Percentiles rank a stretch among this genome's conserved stretches.
These are phyloP conservation scores for Cetonia aurata DNA, from an alignment of 2,888 invertebrate species.

Conservation along the genomic window DNA sequence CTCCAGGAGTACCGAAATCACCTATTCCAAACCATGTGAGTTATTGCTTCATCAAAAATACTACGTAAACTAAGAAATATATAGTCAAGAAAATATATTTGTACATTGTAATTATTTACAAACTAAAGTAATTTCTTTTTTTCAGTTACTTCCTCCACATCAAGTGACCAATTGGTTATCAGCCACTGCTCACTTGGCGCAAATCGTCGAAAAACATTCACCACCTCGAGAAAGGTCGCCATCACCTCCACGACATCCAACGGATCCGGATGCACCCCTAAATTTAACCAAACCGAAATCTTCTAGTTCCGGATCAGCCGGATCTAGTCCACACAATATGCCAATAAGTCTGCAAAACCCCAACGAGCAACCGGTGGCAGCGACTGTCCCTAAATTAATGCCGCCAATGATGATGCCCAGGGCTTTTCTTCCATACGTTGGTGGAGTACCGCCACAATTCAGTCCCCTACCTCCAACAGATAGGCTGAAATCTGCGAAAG, in stretches of 20 bases:
- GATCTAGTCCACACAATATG: slow-evolving; percentile 68
- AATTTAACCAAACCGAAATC: slow-evolving; percentile 86
- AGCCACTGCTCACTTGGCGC: slow-evolving; percentile 75
- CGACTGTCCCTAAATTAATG: slow-evolving; percentile 71
- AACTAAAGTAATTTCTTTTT: slow-evolving; percentile 20
- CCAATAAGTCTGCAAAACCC: slow-evolving; percentile 63
- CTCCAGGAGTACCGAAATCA: slow-evolving; percentile 59
- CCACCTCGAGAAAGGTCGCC: slow-evolving; percentile 61
- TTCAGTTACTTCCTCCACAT: slow-evolving; percentile 71
- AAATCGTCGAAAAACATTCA: slow-evolving; percentile 63
- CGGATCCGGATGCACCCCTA: slow-evolving; percentile 85
- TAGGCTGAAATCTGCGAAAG: slow-evolving; percentile 61
- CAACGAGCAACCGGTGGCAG: slow-evolving; percentile 70
- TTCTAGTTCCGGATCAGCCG: slow-evolving; percentile 69
- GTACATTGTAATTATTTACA: neutral
- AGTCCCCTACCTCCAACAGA: slow-evolving; percentile 64
- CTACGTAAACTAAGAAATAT: no score
- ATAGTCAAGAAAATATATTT: no score
- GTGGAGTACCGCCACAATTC: slow-evolving; percentile 72
- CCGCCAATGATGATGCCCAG: slow-evolving; percentile 73
- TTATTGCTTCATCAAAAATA: slow-evolving; percentile 26
- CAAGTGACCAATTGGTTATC: slow-evolving; percentile 71
- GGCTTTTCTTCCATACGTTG: slow-evolving; percentile 73
- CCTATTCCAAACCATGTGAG: slow-evolving; percentile 64
- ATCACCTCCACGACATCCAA: slow-evolving; percentile 61